These are phyloP conservation scores for Saccostrea echinata DNA, from an alignment of 1,140 invertebrate species.

Conservation along the genomic window DNA sequence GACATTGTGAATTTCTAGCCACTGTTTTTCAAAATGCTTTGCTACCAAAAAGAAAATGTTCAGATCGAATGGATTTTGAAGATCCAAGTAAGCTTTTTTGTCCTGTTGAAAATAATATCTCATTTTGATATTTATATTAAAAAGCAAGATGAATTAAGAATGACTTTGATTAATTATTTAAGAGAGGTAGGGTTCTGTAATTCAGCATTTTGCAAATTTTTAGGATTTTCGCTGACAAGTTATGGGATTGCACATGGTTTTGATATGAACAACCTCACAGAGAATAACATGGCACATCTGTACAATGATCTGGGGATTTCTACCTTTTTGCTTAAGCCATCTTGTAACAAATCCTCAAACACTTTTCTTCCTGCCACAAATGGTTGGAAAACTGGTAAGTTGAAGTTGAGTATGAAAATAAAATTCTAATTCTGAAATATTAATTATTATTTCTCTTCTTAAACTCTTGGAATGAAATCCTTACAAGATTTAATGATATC, in stretches of 20 bases:
- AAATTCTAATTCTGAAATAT: no score
- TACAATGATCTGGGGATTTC: background rate
- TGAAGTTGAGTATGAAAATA: no score
- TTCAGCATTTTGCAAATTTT: background rate
- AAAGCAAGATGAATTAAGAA: background rate
- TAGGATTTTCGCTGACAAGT: background rate
- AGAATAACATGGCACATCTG: background rate
- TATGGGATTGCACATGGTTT: background rate
- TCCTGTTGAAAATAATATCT: no score
- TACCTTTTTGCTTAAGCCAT: background rate
- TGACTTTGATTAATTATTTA: background rate
- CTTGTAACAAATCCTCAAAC: background rate
- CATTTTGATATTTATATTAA: background rate
- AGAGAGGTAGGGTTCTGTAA: no score
- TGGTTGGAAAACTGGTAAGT: slow-evolving; percentile 31
- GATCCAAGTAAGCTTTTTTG: background rate
- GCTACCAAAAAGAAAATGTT: background rate
- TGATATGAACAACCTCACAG: background rate
- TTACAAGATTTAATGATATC: no score
- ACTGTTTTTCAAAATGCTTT: slow-evolving; percentile 25
- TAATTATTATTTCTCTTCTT: no score
- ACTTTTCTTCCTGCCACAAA: background rate
- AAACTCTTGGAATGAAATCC: no score
- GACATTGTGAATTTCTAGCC: slow-evolving; percentile 42
- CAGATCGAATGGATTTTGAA: background rate